These are phyloP conservation scores for Lampropteryx suffumata DNA, from an alignment of 2,888 invertebrate genomes.

Conservation along the genomic window DNA sequence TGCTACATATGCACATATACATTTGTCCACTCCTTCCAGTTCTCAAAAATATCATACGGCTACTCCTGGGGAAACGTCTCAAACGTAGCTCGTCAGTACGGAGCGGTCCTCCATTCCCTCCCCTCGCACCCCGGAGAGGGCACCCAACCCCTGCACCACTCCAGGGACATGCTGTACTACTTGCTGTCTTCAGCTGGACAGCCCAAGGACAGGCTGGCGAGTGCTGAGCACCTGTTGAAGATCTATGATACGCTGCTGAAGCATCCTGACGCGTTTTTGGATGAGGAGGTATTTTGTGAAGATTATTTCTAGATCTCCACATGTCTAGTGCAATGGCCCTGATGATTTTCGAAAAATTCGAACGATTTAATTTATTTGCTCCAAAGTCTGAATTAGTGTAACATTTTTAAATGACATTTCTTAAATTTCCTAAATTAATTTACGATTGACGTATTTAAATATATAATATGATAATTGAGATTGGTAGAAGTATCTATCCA, in stretches of 20 bases:
- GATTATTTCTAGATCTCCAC: background rate
- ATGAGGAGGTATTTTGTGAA: slow-evolving; percentile 84
- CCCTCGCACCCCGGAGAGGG: slow-evolving; percentile 85
- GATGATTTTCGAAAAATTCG: too few relatives aligned
- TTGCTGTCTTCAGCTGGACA: slow-evolving; percentile 62
- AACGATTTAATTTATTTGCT: too few relatives aligned
- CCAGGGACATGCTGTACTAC: slow-evolving; percentile 83
- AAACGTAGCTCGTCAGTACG: slow-evolving; percentile 80
- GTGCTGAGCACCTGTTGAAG: slow-evolving; percentile 86
- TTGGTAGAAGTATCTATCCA: too few relatives aligned
- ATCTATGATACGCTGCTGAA: slow-evolving; percentile 69
- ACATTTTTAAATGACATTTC: too few relatives aligned
- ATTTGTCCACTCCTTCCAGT: slow-evolving; percentile 47
- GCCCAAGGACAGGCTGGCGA: slow-evolving; percentile 68
- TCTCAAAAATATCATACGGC: slow-evolving; percentile 79
- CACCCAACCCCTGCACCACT: slow-evolving; percentile 82
- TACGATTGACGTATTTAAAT: too few relatives aligned
- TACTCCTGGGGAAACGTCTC: slow-evolving; percentile 84
- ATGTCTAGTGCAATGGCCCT: too few relatives aligned
- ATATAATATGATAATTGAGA: too few relatives aligned
- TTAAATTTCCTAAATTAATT: too few relatives aligned
- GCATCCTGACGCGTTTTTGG: slow-evolving; percentile 85
- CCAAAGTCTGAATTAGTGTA: too few relatives aligned
- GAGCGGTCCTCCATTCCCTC: slow-evolving; percentile 77
- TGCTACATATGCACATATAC: too few relatives aligned